A percentile compares a stretch with the other conserved stretches of the same genome.
Conservation (phyloP, 2,113 vertebrate species). For the Willisornis vidua region DNA sequence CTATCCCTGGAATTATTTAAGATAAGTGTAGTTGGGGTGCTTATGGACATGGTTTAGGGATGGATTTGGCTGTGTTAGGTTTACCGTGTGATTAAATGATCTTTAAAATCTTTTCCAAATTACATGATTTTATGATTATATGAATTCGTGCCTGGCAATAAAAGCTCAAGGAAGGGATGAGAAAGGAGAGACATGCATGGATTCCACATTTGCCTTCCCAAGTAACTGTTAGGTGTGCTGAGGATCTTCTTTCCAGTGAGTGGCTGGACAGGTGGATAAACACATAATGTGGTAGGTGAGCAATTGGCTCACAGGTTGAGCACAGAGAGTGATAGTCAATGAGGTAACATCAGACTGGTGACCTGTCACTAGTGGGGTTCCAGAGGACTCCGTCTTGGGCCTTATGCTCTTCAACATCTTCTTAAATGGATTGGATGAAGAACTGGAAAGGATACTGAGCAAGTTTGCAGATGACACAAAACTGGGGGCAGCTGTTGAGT, state of each 20-base stretch:
- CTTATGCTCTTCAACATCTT: neutral
- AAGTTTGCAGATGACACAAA: neutral
- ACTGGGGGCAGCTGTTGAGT: neutral
- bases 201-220: neutral
- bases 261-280: neutral
- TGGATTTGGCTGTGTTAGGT: neutral
- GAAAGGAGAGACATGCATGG: neutral
- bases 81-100: neutral
- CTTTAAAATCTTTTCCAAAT: neutral
- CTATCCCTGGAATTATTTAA: neutral
- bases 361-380: neutral
- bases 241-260: neutral
- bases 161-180: neutral
- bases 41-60: neutral
- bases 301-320: no score
- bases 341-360: neutral
- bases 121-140: neutral
- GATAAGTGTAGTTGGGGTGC: rapidly evolving
- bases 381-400: neutral
- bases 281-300: neutral
- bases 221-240: rapidly evolving
- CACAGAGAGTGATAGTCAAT: neutral
- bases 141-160: neutral
- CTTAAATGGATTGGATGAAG: neutral
- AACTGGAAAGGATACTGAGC: neutral